These are phyloP conservation scores for Lonchura striata DNA, from an alignment of 2,113 vertebrate genomes.

Conservation along the genomic window DNA sequence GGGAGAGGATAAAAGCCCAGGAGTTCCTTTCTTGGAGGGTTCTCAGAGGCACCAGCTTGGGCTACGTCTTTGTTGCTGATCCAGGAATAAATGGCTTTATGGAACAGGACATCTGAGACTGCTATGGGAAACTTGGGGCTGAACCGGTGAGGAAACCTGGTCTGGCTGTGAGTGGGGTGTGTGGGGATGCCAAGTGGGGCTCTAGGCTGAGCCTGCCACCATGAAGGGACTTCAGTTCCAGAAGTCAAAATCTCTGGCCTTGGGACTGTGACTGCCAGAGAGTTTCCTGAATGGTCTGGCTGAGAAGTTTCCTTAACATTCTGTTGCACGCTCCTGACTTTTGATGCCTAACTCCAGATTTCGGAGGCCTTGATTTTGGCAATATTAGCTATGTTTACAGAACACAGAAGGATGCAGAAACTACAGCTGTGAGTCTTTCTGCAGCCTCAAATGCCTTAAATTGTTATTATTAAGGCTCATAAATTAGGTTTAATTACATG, in stretches of 20 bases:
- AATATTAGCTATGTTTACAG: background rate
- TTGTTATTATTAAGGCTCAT: conserved; percentile 29
- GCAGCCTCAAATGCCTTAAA: background rate
- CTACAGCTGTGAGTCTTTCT: background rate
- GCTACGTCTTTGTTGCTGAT: background rate
- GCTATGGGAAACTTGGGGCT: background rate
- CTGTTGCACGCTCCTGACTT: background rate
- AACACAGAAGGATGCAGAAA: background rate
- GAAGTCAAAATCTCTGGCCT: background rate
- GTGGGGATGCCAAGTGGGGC: background rate
- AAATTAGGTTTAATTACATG: conserved; percentile 33
- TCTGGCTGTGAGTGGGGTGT: background rate
- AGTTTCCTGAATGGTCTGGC: too few relatives aligned
- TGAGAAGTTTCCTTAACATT: background rate
- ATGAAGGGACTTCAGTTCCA: background rate
- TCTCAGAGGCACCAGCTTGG: background rate
- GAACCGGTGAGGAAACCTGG: background rate
- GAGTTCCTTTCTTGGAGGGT: background rate
- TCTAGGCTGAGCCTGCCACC: fast-evolving
- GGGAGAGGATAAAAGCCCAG: background rate
- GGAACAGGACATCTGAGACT: background rate
- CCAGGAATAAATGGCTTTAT: background rate
- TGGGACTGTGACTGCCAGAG: background rate
- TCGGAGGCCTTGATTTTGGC: background rate
- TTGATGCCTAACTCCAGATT: background rate